These are phyloP conservation scores for Anguilla rostrata DNA, from an alignment of 2,113 vertebrate genomes.

Conservation along the genomic window DNA sequence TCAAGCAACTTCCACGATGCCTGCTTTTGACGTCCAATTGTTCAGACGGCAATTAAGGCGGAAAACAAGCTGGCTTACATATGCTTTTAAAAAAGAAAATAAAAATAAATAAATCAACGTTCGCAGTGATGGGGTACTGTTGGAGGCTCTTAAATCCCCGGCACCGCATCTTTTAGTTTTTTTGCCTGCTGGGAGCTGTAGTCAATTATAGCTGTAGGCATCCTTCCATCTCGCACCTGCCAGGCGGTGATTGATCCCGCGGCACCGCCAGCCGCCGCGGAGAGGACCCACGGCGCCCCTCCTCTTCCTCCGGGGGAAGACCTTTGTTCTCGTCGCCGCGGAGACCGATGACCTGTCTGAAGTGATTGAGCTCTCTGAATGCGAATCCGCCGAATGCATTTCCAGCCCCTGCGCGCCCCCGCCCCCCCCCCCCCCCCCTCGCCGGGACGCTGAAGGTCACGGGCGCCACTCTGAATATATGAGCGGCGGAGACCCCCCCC, in stretches of 20 bases:
- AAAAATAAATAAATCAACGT: conserved; percentile 15
- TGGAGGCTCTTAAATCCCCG: conserved; percentile 20
- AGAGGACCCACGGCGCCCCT: conserved; percentile 37
- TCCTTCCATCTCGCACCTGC: conserved; percentile 30
- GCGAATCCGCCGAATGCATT: conserved; percentile 51
- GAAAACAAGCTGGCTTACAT: neutral
- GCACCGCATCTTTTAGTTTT: conserved; percentile 32
- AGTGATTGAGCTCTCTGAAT: conserved; percentile 58
- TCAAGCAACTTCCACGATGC: neutral
- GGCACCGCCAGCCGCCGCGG: conserved; percentile 32
- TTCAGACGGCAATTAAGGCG: conserved; percentile 21
- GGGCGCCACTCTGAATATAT: conserved; percentile 44
- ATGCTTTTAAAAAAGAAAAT: neutral
- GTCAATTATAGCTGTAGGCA: conserved; percentile 46
- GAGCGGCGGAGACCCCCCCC: neutral
- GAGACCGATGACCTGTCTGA: conserved; percentile 57
- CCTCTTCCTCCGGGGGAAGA: conserved; percentile 42
- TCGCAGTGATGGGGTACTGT: conserved; percentile 10
- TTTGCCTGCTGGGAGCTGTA: conserved; percentile 38
- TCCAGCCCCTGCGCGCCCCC: conserved; percentile 34
- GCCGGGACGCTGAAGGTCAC: conserved; percentile 26
- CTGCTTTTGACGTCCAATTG: conserved; percentile 14
- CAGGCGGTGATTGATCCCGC: conserved; percentile 45
- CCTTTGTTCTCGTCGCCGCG: conserved; percentile 50
- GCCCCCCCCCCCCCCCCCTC: neutral